Base-by-base conservation (phyloP, 2,888 invertebrate genomes). In the Catocala nupta region DNA sequence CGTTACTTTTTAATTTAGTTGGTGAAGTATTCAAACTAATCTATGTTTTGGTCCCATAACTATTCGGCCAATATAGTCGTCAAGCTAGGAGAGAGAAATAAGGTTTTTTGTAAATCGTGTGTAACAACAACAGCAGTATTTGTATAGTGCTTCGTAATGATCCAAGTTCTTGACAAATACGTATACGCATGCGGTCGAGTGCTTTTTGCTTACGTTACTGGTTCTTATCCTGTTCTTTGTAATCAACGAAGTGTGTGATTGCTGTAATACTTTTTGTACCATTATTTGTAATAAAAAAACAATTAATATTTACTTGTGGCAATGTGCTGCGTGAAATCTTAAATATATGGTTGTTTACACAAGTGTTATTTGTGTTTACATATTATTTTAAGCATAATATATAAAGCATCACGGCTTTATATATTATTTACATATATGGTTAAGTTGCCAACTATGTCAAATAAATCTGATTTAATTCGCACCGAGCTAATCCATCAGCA, bases 131-230 rank as follows among this genome's bases (percentile, higher is more conserved):
- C 25, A 25, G 25, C n/a, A 45, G 25, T 53, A 39, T 59, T 59
- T 39, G 52, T 39, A 12, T 42, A 48, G n/a, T 34, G 13, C 13
- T 49, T 54, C 13, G 34, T 54, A 36, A 54, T 10, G 49, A 25
- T 25, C 44, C 53, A 34, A 34, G 48, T 25, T 51, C 34, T 16
- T 25, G 5, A 36, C 25, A 12, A 1, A 13, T 33, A 39, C 45
- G 43, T 52, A 10, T 50, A 33, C 8, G 7, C 12, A 59, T 65
- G 55, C 44, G 60, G 53, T 64, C 44, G 55, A 44, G 51, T 65
- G 34, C 49, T 75, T 72, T 77, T 75, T 78, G 54, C 39, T 55
- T 63, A 62, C 56, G 42, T 53, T 70, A 67, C 70, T 68, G 67
- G 75, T 71, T 69, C 54, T 54, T 44, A 63, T 70, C 63, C 62